Evolutionary conservation across 2,888 invertebrate genomes (phyloP), one percentile per base, ranked within the genome.

Genomic region (Augochlorella aurata): DNA sequence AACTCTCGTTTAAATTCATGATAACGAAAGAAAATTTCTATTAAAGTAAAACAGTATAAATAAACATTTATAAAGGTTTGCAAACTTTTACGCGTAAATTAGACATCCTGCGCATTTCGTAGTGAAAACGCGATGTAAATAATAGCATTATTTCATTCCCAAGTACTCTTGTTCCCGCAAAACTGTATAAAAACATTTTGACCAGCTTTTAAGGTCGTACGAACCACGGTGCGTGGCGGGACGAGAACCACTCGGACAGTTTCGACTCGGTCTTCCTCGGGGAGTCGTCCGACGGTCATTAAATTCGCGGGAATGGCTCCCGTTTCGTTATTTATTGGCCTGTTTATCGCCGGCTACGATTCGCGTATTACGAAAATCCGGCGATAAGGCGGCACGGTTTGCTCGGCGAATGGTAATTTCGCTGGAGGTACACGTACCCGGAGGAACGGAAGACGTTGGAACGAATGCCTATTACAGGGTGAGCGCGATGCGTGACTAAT

Each of bases 401-500:
- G 58, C 16, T 16, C 58, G 44, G 38, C 14, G 68, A 68, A 73
- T 69, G 61, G 29, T 63, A 38, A 63, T 63, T 63, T 58, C 49
- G 10, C 63, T 38, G 63, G 38, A 63, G 63, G 63, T 63, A 38
- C 63, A n/a, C 18, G 63, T 63, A 63, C 63, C 63, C 63, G 47
- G 52, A 69, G 18, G 58, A 84, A 74, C 80, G 83, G 84, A 83
- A 83, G 83, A 80, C 54, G 77, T 47, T 49, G 74, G 61, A 71
- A 68, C 77, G 76, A 81, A 67, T 54, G 69, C 81, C 74, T 82
- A 77, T 85, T 85, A 84, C 81, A 81, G 76, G 78, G 21, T 65
- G 67, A 24, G 75, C 79, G 73, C 79, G 84, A 77, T 79, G 81
- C 85, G 85, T 84, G 82, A 85, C 85, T 85, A 85, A 85, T 84